Percentiles rank a stretch among this genome's conserved stretches.
phyloP scores from a whole-genome alignment of 2,888 invertebrate species.

The Ischnura elegans region DNA sequence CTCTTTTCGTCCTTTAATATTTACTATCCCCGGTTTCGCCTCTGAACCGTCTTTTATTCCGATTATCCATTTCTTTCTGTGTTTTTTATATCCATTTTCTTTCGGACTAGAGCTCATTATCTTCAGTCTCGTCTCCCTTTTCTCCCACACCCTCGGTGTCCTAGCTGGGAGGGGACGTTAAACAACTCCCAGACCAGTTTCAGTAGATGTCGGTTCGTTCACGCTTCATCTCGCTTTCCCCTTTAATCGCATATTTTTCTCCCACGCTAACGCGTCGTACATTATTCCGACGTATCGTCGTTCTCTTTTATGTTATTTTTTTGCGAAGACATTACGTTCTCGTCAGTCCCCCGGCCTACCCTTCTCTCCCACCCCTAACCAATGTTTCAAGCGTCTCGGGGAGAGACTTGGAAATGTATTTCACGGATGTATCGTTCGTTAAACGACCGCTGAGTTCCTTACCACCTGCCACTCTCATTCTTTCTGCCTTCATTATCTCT shows the following conservation, averaged over 20 bases:
- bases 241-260: slow-evolving; percentile 23
- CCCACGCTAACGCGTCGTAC: background rate
- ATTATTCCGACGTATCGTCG: background rate
- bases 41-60: background rate
- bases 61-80: background rate
- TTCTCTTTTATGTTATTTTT: background rate
- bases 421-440: background rate
- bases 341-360: background rate
- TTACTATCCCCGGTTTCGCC: background rate
- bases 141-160: background rate
- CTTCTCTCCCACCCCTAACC: background rate
- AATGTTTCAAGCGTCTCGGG: background rate
- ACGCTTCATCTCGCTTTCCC: background rate
- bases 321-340: background rate
- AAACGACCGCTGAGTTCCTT: slow-evolving; percentile 16
- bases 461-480: background rate
- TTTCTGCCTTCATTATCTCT: background rate
- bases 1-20: background rate
- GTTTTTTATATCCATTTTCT: background rate
- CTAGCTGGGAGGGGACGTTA: background rate
- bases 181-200: background rate
- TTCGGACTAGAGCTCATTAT: background rate
- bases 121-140: background rate
- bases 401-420: background rate
- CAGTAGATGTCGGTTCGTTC: background rate